Evolutionary conservation across 2,888 invertebrate species (phyloP).

Genomic region (Yponomeuta sedellus): DNA sequence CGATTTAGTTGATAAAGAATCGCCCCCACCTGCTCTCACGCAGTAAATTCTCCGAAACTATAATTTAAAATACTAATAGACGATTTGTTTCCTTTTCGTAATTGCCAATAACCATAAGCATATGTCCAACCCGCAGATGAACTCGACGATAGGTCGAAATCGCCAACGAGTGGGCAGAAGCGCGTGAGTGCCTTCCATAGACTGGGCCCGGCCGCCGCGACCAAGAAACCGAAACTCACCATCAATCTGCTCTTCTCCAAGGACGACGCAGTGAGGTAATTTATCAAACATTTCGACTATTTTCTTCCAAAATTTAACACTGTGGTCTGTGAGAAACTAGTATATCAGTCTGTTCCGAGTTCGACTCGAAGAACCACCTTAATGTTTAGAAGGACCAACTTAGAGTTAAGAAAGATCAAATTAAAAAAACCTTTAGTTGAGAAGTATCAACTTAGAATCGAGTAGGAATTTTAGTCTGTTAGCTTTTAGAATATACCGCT

Average conservation of each 20-base stretch:
- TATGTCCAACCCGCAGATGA: background rate
- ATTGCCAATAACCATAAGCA: background rate
- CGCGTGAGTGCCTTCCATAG: conserved; percentile 57
- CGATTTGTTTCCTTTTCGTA: background rate
- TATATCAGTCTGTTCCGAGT: background rate
- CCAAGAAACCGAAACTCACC: conserved; percentile 59
- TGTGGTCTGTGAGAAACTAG: background rate
- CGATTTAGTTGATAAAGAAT: too few species aligned
- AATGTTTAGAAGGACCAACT: too few species aligned
- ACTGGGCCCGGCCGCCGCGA: conserved; percentile 47
- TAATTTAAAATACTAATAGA: background rate
- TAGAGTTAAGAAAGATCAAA: too few species aligned
- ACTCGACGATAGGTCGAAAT: background rate
- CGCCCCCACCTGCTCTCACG: too few species aligned
- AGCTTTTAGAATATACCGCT: too few species aligned
- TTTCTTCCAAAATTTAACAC: background rate
- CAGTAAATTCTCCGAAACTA: too few species aligned
- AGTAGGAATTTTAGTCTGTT: too few species aligned
- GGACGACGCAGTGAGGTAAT: conserved; percentile 51
- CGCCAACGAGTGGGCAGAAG: conserved; percentile 31
- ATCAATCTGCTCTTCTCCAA: conserved; percentile 51
- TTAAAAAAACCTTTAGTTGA: too few species aligned
- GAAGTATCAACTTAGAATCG: too few species aligned
- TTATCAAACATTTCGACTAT: background rate
- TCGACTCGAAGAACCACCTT: too few species aligned